phyloP scores from a whole-genome alignment of 2,113 vertebrate species.

The Leucosticte australis region DNA sequence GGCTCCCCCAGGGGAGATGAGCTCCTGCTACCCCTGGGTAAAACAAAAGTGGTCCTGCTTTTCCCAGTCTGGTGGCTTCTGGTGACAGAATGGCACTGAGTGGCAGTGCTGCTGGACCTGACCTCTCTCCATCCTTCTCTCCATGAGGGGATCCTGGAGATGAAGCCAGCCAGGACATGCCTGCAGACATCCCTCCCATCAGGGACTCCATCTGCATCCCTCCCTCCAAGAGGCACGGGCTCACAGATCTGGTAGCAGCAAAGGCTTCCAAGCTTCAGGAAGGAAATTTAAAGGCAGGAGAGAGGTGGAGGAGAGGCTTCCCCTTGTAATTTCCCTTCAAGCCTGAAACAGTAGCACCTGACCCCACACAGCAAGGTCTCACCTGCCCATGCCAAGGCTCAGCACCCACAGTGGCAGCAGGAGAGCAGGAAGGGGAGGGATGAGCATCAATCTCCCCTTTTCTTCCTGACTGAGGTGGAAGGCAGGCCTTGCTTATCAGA shows the following conservation, averaged over 20 bases:
- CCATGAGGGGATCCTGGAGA: neutral
- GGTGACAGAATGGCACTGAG: neutral
- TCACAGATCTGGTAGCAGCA: neutral
- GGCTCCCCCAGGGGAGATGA: rapidly evolving
- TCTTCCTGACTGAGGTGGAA: rapidly evolving
- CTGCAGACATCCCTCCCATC: neutral
- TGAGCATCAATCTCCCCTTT: rapidly evolving
- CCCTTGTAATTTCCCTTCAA: neutral
- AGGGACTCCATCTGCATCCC: neutral
- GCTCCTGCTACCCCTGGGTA: neutral
- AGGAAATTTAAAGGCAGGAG: neutral
- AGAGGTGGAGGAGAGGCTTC: neutral
- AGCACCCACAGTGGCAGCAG: neutral
- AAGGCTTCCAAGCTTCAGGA: neutral
- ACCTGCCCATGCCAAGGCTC: neutral
- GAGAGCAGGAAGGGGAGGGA: neutral
- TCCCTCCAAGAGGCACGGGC: neutral
- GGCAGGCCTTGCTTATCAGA: neutral
- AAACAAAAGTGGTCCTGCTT: neutral
- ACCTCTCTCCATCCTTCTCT: neutral
- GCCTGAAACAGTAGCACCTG: neutral
- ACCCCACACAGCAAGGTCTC: rapidly evolving
- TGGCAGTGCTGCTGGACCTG: neutral
- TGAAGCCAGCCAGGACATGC: rapidly evolving
- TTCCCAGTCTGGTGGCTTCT: neutral